Evolutionary conservation across 2,888 invertebrate genomes (phyloP).

Genomic region (Chaetogeoica ovagalla): DNA sequence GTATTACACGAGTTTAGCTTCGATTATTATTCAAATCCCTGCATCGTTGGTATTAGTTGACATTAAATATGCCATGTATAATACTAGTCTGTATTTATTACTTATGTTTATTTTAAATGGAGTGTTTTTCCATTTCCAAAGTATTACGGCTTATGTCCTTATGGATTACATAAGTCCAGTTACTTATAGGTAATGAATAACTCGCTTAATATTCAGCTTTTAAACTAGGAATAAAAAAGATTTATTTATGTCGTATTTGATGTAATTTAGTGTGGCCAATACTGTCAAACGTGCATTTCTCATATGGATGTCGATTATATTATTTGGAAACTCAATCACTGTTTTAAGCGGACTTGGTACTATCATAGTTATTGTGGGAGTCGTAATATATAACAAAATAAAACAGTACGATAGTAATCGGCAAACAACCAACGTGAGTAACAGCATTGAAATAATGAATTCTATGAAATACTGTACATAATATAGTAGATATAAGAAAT

Average conservation of each 20-base stretch:
- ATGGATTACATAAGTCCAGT: slow-evolving; percentile 81
- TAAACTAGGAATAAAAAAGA: neutral
- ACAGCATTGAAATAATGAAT: neutral
- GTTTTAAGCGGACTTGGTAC: slow-evolving; percentile 74
- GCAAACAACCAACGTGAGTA: slow-evolving; percentile 23
- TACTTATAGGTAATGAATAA: slow-evolving; percentile 69
- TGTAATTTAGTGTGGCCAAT: slow-evolving; percentile 71
- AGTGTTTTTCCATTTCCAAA: slow-evolving; percentile 78
- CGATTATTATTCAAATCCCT: slow-evolving; percentile 73
- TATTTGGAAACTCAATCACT: slow-evolving; percentile 76
- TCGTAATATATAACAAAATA: slow-evolving; percentile 74
- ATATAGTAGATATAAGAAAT: no score
- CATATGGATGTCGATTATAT: slow-evolving; percentile 74
- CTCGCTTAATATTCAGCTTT: neutral
- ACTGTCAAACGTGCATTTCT: slow-evolving; percentile 77
- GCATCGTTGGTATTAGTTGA: slow-evolving; percentile 71
- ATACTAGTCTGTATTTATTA: slow-evolving; percentile 61
- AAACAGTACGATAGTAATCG: slow-evolving; percentile 64
- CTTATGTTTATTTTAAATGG: slow-evolving; percentile 71
- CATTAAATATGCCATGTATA: slow-evolving; percentile 61
- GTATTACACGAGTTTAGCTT: slow-evolving; percentile 76
- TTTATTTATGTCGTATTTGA: slow-evolving; percentile 32
- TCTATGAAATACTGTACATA: no score
- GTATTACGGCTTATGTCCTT: slow-evolving; percentile 76
- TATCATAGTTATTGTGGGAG: slow-evolving; percentile 71